Evolutionary conservation across 2,888 invertebrate genomes (phyloP), one percentile per base, ranked within the genome.

Genomic region (Unio pictorum): DNA sequence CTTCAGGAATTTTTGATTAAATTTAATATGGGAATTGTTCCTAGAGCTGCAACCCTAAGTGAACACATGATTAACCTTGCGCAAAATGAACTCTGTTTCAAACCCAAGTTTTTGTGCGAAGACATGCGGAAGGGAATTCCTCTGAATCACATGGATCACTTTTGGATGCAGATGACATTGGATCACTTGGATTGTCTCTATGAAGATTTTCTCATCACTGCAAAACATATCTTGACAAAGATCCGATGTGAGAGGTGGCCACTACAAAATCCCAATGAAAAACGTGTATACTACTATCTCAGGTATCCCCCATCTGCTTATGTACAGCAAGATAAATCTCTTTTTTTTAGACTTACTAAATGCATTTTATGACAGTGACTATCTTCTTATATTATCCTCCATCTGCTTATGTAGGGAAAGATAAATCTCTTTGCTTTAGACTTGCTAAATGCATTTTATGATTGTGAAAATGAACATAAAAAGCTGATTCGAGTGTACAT

Each of bases 161-260:
- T 66, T 23, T 58, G 66, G 66, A 59, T 26, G 11, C 66, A 66
- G 59, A 58, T 66, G 58, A 66, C 66, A 8, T 56, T 64, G 17
- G 7, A 18, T 18, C 57, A 66, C 59, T 59, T 66, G 20, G 66
- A 45, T 59, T 54, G 55, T 18, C 45, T 58, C 6, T 66, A 66
- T 28, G 59, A 58, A 34, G 57, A 17, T 17, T 58, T 66, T 28
- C 15, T 58, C 28, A 58, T 45, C 3, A 66, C 59, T 23, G 11
- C 66, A 64, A 20, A 55, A n/a, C 57, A 64, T 20, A 30, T 64
- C 18, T 18, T 30, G 26, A 20, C 26, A 18, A 64, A 57, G 28
- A 17, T 64, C 18, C 28, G n/a, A 64, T 64, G 56, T 55, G 11
- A 11, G 18, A n/a, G 4, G 0, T 64, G 64, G 56, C 57, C 64